Base-by-base conservation (phyloP, 2,113 vertebrate genomes). In the Gambusia holbrooki region DNA sequence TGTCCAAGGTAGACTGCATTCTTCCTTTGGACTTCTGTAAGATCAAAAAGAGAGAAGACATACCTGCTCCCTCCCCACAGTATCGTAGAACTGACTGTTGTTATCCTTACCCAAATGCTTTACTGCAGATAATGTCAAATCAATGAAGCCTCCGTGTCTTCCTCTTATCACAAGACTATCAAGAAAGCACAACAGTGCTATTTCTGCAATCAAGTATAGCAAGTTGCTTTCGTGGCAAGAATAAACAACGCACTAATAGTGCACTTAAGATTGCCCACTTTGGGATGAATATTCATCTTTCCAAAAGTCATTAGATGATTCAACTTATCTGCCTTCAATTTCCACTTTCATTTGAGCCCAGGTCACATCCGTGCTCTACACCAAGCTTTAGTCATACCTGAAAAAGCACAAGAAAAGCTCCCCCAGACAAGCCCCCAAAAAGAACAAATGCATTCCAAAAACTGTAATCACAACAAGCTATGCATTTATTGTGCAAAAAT, bases 401-500 rank as follows among this genome's bases (percentile, higher is more conserved):
- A 93, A 95, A 95, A 95, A 93, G 93, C 93, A 95, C 91, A 95
- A 94, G 91, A 94, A 93, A 94, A 91, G 90, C 87, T 88, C 83
- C 91, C 92, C 90, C 91, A 93, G 76, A 93, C 86, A 93, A 85
- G 73, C 91, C 90, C 89, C 93, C 82, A 64, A 90, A 92, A 90
- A 88, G 89, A 93, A 94, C 90, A 94, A 94, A 94, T 94, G 92
- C 92, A 94, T 94, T 93, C 94, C 90, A 95, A 91, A 58, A 92
- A 92, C 87, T 91, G 87, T 91, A 90, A 91, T 93, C 92, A 93
- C 88, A 91, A 93, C 78, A 92, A 84, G 88, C 94, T 94, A 95
- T 92, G 93, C 85, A 95, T 95, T 95, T 95, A 95, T 95, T 95
- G 93, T 87, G 90, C 91, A 92, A 87, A 77, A 90, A 90, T 82